Base-by-base conservation (phyloP, 2,888 invertebrate genomes). In the Sceliomorpha sp. region DNA sequence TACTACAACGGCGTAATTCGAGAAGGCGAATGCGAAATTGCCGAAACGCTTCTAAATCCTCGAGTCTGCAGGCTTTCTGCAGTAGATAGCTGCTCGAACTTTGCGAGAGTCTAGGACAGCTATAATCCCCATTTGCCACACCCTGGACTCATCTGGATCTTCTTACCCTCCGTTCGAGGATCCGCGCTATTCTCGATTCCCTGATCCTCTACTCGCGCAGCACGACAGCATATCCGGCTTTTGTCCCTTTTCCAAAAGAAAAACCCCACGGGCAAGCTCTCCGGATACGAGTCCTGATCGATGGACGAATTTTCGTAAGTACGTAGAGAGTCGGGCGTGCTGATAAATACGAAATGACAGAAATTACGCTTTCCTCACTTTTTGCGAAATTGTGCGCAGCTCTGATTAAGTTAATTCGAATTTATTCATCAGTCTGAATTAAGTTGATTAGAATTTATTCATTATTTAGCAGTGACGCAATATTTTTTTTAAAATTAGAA, bases 91-190 rank as follows among this genome's bases (percentile, higher is more conserved):
- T 36, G 47, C 24, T 36, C 47, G 36, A 59, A 66, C 26, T 59
- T 67, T 15, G 32, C 48, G 31, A 60, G 42, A 67, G 59, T 67
- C 59, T 59, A 42, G 59, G 59, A 64, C 63, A 64, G 63, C 63
- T 58, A 55, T 69, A 69, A 63, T 63, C 63, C 58, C 63, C 63
- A 59, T 70, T 70, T 55, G 69, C 63, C 69, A 69, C 69, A 70
- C 69, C 63, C 63, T 59, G 63, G 63, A 64, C 63, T 64, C 69
- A 63, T 64, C 63, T 64, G 69, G 63, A 69, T 69, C 69, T 69
- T 69, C 50, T 63, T 63, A 63, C 62, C 63, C 63, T 53, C 56
- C 56, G 69, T 37, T 36, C 44, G 51, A 15, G 45, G 51, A 40
- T 39, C 36, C 40, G 40, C 32, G 40, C 50, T 32, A 59, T 63